Percentiles rank a stretch among this genome's conserved stretches.
Evolutionary conservation across 2,888 invertebrate genomes (phyloP).

Genomic region (Pristionchus fissidentatus): DNA sequence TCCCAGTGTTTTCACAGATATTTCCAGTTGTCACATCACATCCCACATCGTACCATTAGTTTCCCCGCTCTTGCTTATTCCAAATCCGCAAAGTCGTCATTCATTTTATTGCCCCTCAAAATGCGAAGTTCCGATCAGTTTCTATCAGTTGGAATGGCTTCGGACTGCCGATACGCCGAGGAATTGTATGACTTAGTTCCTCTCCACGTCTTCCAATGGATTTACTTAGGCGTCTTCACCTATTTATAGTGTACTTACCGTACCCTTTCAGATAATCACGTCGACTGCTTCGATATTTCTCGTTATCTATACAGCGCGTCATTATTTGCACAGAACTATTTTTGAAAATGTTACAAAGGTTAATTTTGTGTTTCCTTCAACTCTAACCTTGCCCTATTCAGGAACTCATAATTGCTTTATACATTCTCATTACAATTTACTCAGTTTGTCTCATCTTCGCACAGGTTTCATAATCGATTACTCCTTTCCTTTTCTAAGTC

Average conservation of each 20-base stretch:
- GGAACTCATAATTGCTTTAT: conserved; percentile 18
- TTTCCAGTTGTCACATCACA: too few species aligned
- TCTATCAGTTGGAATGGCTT: too few species aligned
- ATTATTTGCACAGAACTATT: neutral
- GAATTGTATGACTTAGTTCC: too few species aligned
- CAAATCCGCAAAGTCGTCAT: too few species aligned
- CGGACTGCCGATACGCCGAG: too few species aligned
- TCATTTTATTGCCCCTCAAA: neutral
- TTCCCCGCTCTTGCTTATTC: too few species aligned
- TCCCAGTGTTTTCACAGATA: too few species aligned
- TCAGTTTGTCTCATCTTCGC: conserved; percentile 24
- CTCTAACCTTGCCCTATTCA: neutral
- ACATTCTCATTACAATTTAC: conserved; percentile 9
- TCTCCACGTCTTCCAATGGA: too few species aligned
- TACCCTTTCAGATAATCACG: neutral
- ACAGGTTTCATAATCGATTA: neutral
- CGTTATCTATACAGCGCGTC: neutral
- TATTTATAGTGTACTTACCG: neutral
- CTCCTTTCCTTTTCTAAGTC: neutral
- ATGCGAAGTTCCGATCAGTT: neutral
- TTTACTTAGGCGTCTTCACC: neutral
- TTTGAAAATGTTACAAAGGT: conserved; percentile 16
- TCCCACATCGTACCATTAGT: too few species aligned
- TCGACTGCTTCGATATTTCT: neutral
- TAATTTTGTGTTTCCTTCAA: neutral